A percentile compares a stretch with the other conserved stretches of the same genome.
Conservation (phyloP, 2,888 invertebrate species). For the Nomada goodeniana region DNA sequence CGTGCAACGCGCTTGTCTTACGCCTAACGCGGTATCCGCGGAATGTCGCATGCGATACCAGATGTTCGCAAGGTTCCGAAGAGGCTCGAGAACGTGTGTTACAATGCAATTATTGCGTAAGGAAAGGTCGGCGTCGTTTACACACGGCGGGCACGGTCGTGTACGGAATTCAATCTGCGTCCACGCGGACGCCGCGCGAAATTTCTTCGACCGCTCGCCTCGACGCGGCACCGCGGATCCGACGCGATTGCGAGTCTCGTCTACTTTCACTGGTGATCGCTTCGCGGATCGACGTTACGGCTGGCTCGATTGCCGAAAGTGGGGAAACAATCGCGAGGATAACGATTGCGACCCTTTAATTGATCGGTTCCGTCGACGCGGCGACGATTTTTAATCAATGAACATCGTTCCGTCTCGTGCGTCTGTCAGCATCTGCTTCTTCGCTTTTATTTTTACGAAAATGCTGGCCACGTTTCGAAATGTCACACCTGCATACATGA, state of each 20-base stretch:
- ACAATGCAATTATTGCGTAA: slow-evolving; percentile 54
- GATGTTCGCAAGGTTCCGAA: slow-evolving; percentile 53
- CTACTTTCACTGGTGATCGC: slow-evolving; percentile 33
- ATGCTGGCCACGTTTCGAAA: too few relatives aligned
- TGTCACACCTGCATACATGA: too few relatives aligned
- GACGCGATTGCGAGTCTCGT: slow-evolving; percentile 33
- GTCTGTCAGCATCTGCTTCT: too few relatives aligned
- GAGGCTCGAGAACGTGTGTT: slow-evolving; percentile 44
- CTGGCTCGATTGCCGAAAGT: background rate
- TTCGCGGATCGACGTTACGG: slow-evolving; percentile 5
- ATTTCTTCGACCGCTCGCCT: background rate
- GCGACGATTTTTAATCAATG: too few relatives aligned
- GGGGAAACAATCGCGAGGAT: background rate
- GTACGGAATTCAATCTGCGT: slow-evolving; percentile 16
- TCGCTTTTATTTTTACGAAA: too few relatives aligned
- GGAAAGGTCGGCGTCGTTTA: slow-evolving; percentile 9
- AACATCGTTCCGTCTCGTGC: too few relatives aligned
- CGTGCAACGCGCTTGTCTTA: slow-evolving; percentile 36
- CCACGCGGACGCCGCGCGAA: background rate
- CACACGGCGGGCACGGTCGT: background rate
- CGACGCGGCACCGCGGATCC: background rate
- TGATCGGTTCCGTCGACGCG: too few relatives aligned
- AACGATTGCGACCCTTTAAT: too few relatives aligned
- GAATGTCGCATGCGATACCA: slow-evolving; percentile 58
- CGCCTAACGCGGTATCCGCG: slow-evolving; percentile 41